Evolutionary conservation across 2,888 invertebrate species (phyloP).

Genomic region (Tupiocoris notatus): DNA sequence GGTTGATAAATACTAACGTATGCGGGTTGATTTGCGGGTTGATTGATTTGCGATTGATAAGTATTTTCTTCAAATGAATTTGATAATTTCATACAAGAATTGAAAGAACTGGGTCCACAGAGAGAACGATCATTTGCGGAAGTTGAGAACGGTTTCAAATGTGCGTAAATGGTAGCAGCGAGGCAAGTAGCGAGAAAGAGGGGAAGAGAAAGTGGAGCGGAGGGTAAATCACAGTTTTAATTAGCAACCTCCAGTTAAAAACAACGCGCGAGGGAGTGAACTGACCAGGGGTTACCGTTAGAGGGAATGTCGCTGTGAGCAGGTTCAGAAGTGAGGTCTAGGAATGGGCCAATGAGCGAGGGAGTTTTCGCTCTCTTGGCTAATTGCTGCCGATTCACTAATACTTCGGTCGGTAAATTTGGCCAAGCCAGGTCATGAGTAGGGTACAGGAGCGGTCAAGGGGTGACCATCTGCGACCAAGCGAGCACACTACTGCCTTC

Average conservation of each 20-base stretch:
- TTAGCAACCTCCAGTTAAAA: not conserved
- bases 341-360: not conserved
- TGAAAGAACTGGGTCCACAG: no score
- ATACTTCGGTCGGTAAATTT: slow-evolving; percentile 21
- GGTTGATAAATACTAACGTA: no score
- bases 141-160: no score
- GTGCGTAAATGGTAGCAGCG: no score
- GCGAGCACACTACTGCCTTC: not conserved
- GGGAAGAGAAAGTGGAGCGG: no score
- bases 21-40: no score
- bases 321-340: not conserved
- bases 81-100: no score
- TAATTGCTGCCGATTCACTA: slow-evolving; percentile 37
- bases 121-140: no score
- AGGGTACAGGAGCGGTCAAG: not conserved
- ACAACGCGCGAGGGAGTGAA: not conserved
- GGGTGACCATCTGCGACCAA: slow-evolving; percentile 36
- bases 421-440: not conserved
- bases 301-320: not conserved
- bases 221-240: not conserved
- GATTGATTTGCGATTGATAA: no score
- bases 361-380: slow-evolving; percentile 14
- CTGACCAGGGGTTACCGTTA: not conserved
- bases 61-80: no score
- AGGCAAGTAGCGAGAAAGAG: no score